phyloP scores from a whole-genome alignment of 2,113 vertebrate species.

The Pipa parva region DNA sequence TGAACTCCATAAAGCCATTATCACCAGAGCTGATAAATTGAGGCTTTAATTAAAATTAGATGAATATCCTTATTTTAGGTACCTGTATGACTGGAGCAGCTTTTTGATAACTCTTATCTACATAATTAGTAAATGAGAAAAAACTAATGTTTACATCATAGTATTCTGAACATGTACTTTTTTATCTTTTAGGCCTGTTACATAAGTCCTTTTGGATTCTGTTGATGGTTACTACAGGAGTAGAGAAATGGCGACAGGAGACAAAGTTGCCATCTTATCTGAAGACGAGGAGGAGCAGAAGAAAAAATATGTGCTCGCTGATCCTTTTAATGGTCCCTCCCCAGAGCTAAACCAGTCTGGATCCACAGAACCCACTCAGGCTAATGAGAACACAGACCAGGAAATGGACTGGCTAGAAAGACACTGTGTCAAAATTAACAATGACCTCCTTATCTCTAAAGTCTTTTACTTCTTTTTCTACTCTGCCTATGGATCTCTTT shows the following conservation, averaged over 20 bases:
- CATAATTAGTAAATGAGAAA: no score
- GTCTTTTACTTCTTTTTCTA: constrained; percentile 98
- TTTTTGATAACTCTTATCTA: no score
- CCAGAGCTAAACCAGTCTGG: constrained; percentile 50
- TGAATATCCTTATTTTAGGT: no score
- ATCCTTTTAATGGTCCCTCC: constrained; percentile 75
- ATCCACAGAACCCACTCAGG: constrained; percentile 49
- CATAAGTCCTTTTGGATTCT: constrained; percentile 38
- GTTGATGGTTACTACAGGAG: constrained; percentile 35
- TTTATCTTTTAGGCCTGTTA: constrained; percentile 52
- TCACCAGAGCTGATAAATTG: no score
- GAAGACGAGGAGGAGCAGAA: constrained; percentile 95
- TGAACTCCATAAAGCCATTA: no score
- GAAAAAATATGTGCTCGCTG: constrained; percentile 81
- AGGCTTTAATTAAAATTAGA: no score
- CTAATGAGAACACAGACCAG: constrained; percentile 49
- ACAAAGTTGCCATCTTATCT: constrained; percentile 90
- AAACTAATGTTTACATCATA: no score
- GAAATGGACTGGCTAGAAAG: constrained; percentile 81
- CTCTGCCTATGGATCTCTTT: constrained; percentile 91
- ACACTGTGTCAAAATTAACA: constrained; percentile 82
- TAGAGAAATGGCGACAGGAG: constrained; percentile 80
- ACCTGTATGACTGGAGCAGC: no score
- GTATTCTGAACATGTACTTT: constrained; percentile 13
- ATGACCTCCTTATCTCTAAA: constrained; percentile 88